Percentiles rank a stretch among this genome's conserved stretches.
These are phyloP conservation scores for Aleiodes alternator DNA, from an alignment of 2,888 invertebrate species.

Conservation along the genomic window DNA sequence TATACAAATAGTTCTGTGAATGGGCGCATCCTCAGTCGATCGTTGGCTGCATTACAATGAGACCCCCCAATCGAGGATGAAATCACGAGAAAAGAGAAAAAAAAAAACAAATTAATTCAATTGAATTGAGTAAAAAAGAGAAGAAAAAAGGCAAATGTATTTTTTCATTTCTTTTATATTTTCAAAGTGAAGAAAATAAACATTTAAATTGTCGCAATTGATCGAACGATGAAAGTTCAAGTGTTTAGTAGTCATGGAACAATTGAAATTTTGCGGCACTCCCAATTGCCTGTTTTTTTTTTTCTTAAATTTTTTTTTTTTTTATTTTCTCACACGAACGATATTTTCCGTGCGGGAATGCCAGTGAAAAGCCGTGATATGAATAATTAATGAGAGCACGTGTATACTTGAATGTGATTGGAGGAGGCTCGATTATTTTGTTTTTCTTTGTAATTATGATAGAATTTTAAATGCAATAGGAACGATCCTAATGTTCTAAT, in stretches of 20 bases:
- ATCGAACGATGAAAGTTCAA: slow-evolving; percentile 20
- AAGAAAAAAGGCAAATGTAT: not conserved
- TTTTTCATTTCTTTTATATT: no score
- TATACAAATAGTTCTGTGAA: slow-evolving; percentile 63
- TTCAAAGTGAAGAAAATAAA: not conserved
- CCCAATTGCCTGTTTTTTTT: slow-evolving; percentile 44
- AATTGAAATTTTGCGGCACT: slow-evolving; percentile 39
- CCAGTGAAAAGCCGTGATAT: slow-evolving; percentile 16
- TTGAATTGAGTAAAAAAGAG: not conserved
- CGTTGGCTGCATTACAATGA: slow-evolving; percentile 61
- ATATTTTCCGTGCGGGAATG: slow-evolving; percentile 27
- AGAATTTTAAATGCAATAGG: not conserved
- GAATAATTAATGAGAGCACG: slow-evolving; percentile 16
- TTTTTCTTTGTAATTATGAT: slow-evolving; percentile 2
- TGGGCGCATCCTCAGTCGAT: slow-evolving; percentile 63
- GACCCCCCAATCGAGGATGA: slow-evolving; percentile 2
- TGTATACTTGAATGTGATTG: slow-evolving; percentile 15
- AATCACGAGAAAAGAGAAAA: not conserved
- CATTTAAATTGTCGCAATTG: slow-evolving; percentile 2
- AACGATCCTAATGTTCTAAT: no score
- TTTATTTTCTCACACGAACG: slow-evolving; percentile 12
- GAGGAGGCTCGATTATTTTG: slow-evolving; percentile 10
- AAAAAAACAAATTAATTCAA: not conserved
- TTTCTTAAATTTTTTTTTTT: not conserved
- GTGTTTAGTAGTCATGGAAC: slow-evolving; percentile 21